Evolutionary conservation across 2,113 vertebrate species (phyloP), one percentile per base, ranked within the genome.

Genomic region (Phrynosoma blainvillii): DNA sequence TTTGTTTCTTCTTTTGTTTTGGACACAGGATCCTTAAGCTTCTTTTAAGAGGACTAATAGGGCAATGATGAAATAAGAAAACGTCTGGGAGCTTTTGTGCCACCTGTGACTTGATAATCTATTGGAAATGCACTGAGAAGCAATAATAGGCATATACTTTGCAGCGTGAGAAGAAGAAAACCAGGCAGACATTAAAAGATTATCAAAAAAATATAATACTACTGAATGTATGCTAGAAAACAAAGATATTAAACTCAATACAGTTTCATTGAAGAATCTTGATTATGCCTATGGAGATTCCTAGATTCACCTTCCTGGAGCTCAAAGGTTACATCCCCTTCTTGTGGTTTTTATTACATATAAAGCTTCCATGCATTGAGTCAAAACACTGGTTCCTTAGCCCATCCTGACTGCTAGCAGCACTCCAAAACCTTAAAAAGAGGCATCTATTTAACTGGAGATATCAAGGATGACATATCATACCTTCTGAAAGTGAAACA

Each of bases 131-230:
- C 36, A 79, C 20, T 25, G 27, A 12, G 4, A 4, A 2, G 62
- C 65, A 32, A 71, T 18, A 42, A 88, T 56, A 6, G 56, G 18
- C 0, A 70, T 23, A 4, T 71, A 11, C 71, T 75, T 79, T 40
- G 20, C n/a, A 6, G 30, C 47, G 23, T 18, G 36, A 6, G 68
- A 30, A n/a, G 5, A 40, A 68, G 42, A 20, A 21, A 21, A 20
- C 9, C 27, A 8, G 42, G 9, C 4, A 42, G 27, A 73, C n/a
- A 1, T 23, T 42, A 25, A 0, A 0, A 32, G 71, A 71, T 86
- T 21, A 59, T 59, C 36, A 70, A n/a, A 76, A 42, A 76, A 71
- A 23, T 30, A 27, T 71, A 71, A 10, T 20, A 21, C 68, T 70
- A 0, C 71, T 23, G 78, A 10, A 80, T 68, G 47, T 2, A 10